phyloP scores from a whole-genome alignment of 2,888 invertebrate genomes.

The Eumacrocentrus americanus region DNA sequence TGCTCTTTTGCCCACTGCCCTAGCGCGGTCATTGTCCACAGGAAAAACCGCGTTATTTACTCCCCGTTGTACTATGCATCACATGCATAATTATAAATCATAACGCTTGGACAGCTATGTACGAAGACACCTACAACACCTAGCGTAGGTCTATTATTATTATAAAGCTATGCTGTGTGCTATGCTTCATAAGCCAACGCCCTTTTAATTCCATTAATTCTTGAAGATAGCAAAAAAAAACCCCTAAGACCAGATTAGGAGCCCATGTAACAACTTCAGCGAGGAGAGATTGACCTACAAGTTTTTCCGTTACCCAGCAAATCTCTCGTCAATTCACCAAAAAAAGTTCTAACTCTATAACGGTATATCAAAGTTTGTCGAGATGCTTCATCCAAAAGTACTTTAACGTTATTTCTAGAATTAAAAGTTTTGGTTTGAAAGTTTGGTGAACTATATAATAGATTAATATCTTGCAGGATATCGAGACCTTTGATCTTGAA shows the following conservation, averaged over 20 bases:
- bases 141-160: background rate
- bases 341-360: slow-evolving; percentile 8
- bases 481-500: slow-evolving; percentile 71
- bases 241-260: too few relatives aligned
- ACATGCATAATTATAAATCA: slow-evolving; percentile 45
- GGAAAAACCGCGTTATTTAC: slow-evolving; percentile 40
- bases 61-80: slow-evolving; percentile 33
- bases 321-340: background rate
- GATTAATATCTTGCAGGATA: slow-evolving; percentile 64
- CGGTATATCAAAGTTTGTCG: background rate
- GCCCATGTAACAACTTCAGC: background rate
- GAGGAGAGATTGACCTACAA: background rate
- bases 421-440: too few relatives aligned
- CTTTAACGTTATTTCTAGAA: slow-evolving; percentile 3
- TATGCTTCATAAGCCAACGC: too few relatives aligned
- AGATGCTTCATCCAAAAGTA: slow-evolving; percentile 6
- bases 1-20: slow-evolving; percentile 17
- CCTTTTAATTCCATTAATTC: too few relatives aligned
- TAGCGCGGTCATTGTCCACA: slow-evolving; percentile 28
- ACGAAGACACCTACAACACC: slow-evolving; percentile 25
- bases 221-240: too few relatives aligned
- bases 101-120: slow-evolving; percentile 21
- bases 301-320: background rate
- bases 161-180: too few relatives aligned
- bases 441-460: background rate